phyloP scores from a whole-genome alignment of 2,797 vertebrate species.

The Crocidura indochinensis region DNA sequence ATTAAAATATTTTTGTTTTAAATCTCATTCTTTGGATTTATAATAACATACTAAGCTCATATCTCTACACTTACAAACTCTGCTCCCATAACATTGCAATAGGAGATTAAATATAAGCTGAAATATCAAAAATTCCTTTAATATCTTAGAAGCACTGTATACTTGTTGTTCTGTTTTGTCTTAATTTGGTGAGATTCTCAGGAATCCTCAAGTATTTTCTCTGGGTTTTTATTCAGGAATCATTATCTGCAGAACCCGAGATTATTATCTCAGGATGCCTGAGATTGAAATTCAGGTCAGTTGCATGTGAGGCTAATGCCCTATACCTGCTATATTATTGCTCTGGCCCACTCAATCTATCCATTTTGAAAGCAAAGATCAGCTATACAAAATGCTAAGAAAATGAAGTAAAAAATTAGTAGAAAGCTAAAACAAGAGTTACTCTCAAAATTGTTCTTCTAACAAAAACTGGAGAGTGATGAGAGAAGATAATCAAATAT shows the following conservation, averaged over 20 bases:
- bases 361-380: neutral
- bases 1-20: neutral
- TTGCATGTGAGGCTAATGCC: too few relatives aligned
- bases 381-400: neutral
- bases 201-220: too few relatives aligned
- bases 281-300: too few relatives aligned
- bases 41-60: neutral
- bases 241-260: too few relatives aligned
- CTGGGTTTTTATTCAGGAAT: too few relatives aligned
- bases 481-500: neutral
- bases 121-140: conserved; percentile 8
- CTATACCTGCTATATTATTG: too few relatives aligned
- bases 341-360: too few relatives aligned
- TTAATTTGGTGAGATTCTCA: too few relatives aligned
- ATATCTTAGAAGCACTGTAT: too few relatives aligned
- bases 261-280: too few relatives aligned
- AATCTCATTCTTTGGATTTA: neutral
- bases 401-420: neutral
- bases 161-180: too few relatives aligned
- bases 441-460: neutral
- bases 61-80: neutral
- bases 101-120: conserved; percentile 2
- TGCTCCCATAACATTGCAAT: neutral
- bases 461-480: neutral
- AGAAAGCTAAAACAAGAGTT: neutral